Evolutionary conservation across 1,140 invertebrate species (phyloP).

Genomic region (Venturia canescens): DNA sequence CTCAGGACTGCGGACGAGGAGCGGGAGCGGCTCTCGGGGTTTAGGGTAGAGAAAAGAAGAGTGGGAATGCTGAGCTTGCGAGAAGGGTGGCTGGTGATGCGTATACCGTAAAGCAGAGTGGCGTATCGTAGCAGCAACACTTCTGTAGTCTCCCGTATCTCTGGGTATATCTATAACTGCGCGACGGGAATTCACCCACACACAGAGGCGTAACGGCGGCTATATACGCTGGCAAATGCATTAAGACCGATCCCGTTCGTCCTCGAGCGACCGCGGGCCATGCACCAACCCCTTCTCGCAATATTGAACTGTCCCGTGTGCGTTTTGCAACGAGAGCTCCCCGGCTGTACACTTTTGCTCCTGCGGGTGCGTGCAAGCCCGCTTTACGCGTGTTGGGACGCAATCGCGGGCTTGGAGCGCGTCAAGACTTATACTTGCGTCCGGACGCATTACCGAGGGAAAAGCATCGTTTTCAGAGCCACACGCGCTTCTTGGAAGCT

Average conservation of each 20-base stretch:
- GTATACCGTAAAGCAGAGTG: conserved; percentile 67
- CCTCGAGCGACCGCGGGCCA: conserved; percentile 11
- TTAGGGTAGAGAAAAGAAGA: conserved; percentile 48
- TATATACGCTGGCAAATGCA: conserved; percentile 72
- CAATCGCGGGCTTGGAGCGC: too few relatives aligned
- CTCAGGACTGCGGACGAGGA: conserved; percentile 43
- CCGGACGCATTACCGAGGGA: conserved; percentile 2
- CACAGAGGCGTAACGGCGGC: not conserved
- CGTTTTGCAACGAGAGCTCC: not conserved
- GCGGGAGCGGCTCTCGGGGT: conserved; percentile 42
- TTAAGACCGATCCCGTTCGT: conserved; percentile 69
- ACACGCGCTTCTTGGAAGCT: not conserved
- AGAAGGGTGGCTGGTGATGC: conserved; percentile 77
- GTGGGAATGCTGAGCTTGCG: conserved; percentile 73
- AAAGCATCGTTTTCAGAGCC: conserved; percentile 9
- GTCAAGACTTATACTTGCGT: conserved; percentile 1
- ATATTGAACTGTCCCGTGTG: conserved; percentile 66
- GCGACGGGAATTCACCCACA: not conserved
- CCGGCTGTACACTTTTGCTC: conserved; percentile 4
- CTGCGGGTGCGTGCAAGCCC: conserved; percentile 7
- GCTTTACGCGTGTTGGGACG: not conserved
- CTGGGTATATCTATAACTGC: not conserved
- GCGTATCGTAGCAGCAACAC: conserved; percentile 60
- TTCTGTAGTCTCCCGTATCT: not conserved
- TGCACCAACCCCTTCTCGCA: conserved; percentile 53